Conservation (phyloP, 2,113 vertebrate species). For the Neoarius graeffei region DNA sequence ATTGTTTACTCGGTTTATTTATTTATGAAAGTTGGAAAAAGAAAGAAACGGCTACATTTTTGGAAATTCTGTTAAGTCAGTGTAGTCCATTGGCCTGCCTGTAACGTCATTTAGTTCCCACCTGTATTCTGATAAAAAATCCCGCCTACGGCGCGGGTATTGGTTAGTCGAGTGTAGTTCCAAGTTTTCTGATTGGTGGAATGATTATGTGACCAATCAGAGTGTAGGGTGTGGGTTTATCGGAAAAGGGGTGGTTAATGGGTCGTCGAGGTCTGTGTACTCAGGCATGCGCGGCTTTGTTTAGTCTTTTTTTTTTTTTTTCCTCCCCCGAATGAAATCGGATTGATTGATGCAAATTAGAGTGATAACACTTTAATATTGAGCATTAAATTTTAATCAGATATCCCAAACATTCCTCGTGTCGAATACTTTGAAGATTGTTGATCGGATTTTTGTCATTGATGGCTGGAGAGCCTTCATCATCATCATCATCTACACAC, state of each 20-base stretch:
- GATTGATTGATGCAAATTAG: too few relatives aligned
- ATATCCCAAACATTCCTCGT: too few relatives aligned
- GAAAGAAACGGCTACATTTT: background rate
- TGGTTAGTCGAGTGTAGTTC: background rate
- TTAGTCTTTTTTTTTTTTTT: background rate
- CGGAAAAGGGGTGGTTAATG: conserved; percentile 2
- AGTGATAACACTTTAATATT: background rate
- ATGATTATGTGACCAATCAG: background rate
- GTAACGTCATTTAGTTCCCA: background rate
- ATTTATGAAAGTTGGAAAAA: background rate
- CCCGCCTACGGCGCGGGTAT: background rate
- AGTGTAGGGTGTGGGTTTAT: background rate
- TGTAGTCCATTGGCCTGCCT: conserved; percentile 25
- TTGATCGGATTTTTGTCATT: background rate
- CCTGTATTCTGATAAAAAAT: background rate
- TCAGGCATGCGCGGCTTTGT: conserved; percentile 14
- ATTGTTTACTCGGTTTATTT: background rate
- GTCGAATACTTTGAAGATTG: too few relatives aligned
- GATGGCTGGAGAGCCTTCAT: background rate
- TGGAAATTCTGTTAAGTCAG: conserved; percentile 46
- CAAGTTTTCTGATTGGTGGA: background rate
- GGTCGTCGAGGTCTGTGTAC: background rate
- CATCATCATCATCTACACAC: too few relatives aligned
- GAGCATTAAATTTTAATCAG: background rate
- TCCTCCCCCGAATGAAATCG: background rate